Percentiles rank a stretch among this genome's conserved stretches.
Evolutionary conservation across 2,888 invertebrate species (phyloP).

Genomic region (Clusia tigrina): DNA sequence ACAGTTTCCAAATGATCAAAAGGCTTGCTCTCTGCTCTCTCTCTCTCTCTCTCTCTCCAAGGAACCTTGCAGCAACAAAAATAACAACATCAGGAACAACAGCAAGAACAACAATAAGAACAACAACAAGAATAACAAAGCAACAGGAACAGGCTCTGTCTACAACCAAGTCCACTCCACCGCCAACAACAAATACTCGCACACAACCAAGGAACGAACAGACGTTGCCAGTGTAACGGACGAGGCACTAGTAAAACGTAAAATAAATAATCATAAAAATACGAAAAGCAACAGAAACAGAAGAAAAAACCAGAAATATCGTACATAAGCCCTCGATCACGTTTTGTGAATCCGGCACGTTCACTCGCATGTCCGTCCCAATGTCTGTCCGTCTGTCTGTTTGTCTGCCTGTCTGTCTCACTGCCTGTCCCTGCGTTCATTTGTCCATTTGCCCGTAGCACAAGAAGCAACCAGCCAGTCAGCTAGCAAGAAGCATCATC

Average conservation of each 20-base stretch:
- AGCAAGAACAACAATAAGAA: constrained; percentile 10
- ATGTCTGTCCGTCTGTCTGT: background rate
- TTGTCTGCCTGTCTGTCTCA: background rate
- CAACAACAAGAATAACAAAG: constrained; percentile 16
- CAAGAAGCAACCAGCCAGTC: no score
- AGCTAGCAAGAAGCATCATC: background rate
- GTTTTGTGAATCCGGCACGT: constrained; percentile 48
- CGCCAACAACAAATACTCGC: background rate
- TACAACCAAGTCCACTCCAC: background rate
- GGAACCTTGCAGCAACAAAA: background rate
- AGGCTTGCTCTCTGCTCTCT: constrained; percentile 6
- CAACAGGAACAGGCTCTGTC: background rate
- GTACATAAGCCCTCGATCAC: constrained; percentile 51
- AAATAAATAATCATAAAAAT: constrained; percentile 13
- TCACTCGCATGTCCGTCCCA: background rate
- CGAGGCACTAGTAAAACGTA: background rate
- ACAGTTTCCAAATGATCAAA: constrained; percentile 18
- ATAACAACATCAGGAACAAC: constrained; percentile 21
- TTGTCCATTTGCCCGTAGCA: no score
- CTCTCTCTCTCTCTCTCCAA: background rate
- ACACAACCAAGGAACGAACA: background rate
- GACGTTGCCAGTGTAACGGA: background rate
- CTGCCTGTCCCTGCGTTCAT: background rate
- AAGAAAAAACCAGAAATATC: constrained; percentile 29
- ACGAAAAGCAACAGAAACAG: background rate